Conservation (phyloP, 37 sponge, comb jelly and placozoan genomes). For the Halichondria panicea region DNA sequence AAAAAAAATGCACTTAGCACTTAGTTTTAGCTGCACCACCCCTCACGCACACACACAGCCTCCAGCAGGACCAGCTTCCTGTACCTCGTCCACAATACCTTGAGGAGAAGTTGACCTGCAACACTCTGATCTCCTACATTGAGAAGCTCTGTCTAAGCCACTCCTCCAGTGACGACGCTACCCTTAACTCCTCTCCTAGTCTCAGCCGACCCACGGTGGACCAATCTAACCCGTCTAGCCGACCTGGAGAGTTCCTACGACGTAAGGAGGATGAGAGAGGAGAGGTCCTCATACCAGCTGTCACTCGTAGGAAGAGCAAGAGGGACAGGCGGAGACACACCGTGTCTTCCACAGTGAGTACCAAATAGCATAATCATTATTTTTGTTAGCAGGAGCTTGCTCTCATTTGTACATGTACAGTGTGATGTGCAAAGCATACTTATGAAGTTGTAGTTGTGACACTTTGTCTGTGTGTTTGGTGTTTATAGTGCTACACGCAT, state of each 20-base stretch:
- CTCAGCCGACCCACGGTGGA: slow-evolving; percentile 1
- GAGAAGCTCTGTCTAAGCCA: slow-evolving; percentile 9
- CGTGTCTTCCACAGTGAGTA: slow-evolving; percentile 1
- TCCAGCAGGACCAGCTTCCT: too few relatives aligned
- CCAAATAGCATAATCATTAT: too few relatives aligned
- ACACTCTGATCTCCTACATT: slow-evolving; percentile 13
- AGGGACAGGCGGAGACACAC: slow-evolving; percentile 1
- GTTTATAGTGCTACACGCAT: too few relatives aligned
- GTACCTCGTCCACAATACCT: not conserved
- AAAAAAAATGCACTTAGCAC: too few relatives aligned
- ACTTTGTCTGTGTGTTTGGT: too few relatives aligned
- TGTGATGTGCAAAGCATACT: too few relatives aligned
- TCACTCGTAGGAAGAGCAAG: slow-evolving; percentile 6
- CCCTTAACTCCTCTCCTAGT: not conserved
- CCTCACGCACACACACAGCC: too few relatives aligned
- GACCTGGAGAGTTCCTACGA: slow-evolving; percentile 1
- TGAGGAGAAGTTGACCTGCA: slow-evolving; percentile 4
- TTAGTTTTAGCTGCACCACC: too few relatives aligned
- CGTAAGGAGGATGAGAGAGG: not conserved
- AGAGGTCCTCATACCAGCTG: not conserved
- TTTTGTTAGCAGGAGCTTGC: too few relatives aligned
- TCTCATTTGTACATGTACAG: too few relatives aligned
- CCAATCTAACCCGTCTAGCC: not conserved
- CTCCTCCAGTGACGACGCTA: not conserved
- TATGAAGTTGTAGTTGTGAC: too few relatives aligned